Evolutionary conservation across 2,797 vertebrate species (phyloP).

Genomic region (Thunnus albacares): DNA sequence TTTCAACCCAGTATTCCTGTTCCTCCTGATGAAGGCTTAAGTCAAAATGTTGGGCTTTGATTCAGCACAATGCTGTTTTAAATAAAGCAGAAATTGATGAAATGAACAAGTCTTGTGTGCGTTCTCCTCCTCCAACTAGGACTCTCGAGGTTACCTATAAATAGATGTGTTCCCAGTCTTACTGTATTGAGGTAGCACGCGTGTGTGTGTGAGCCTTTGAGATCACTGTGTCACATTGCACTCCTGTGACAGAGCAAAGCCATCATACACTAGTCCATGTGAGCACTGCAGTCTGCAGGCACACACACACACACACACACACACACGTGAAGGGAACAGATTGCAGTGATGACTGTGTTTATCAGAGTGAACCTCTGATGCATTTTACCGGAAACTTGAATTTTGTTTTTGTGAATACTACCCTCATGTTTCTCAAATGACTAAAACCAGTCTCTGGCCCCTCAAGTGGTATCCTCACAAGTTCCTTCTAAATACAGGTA

Average conservation of each 20-base stretch:
- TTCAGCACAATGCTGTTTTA: too few species aligned
- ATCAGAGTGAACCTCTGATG: constrained; percentile 38
- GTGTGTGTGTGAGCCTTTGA: constrained; percentile 21
- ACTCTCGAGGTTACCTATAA: constrained; percentile 63
- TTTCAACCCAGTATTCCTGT: too few species aligned
- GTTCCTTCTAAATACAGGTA: constrained; percentile 7
- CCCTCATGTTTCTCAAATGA: neutral
- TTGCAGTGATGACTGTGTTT: constrained; percentile 19
- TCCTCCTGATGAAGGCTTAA: neutral
- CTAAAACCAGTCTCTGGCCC: neutral
- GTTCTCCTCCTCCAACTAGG: neutral
- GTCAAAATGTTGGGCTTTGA: too few species aligned
- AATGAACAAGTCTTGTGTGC: neutral
- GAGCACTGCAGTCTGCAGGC: constrained; percentile 53
- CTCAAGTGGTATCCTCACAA: neutral
- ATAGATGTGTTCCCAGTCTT: constrained; percentile 50
- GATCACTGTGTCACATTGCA: constrained; percentile 77
- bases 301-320: constrained; percentile 52
- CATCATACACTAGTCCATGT: constrained; percentile 54
- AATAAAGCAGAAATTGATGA: neutral
- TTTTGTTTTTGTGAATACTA: neutral
- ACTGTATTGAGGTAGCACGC: constrained; percentile 38
- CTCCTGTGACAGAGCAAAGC: constrained; percentile 69
- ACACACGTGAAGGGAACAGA: constrained; percentile 49
- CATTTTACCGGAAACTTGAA: constrained; percentile 19